Percentiles rank a stretch among this genome's conserved stretches.
These are phyloP conservation scores for Neoaliturus tenellus DNA, from an alignment of 2,888 invertebrate species.

Conservation along the genomic window DNA sequence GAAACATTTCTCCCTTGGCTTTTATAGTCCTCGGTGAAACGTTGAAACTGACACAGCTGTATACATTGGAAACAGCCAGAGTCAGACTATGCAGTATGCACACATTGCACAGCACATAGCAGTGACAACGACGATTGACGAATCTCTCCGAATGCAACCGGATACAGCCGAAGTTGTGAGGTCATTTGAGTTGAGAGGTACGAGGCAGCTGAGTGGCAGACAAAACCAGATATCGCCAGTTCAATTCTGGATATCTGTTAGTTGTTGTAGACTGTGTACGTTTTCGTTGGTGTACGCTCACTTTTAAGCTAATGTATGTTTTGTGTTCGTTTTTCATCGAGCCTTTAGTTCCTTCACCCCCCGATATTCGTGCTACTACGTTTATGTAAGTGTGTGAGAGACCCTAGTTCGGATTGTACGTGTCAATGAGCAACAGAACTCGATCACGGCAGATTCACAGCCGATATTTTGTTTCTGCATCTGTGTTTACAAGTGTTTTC, in stretches of 20 bases:
- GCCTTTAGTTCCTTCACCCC: neutral
- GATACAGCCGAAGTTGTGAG: slow-evolving; percentile 52
- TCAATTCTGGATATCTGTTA: slow-evolving; percentile 37
- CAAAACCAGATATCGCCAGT: slow-evolving; percentile 58
- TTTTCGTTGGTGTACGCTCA: neutral
- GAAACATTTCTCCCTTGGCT: too few relatives aligned
- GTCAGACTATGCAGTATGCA: too few relatives aligned
- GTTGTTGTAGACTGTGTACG: neutral
- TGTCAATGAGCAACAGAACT: slow-evolving; percentile 46
- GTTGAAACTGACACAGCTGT: too few relatives aligned
- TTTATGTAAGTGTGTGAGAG: neutral
- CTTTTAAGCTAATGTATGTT: slow-evolving; percentile 29
- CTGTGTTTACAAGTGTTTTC: slow-evolving; percentile 20
- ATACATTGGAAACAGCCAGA: too few relatives aligned
- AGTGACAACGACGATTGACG: neutral
- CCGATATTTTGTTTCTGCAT: neutral
- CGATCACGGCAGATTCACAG: slow-evolving; percentile 20
- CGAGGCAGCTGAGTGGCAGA: slow-evolving; percentile 27
- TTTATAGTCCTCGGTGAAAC: too few relatives aligned
- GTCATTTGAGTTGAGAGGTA: slow-evolving; percentile 23
- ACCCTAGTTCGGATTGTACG: neutral
- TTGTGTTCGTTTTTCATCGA: slow-evolving; percentile 19
- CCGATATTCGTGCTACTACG: neutral
- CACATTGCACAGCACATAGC: too few relatives aligned
- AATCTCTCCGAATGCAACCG: slow-evolving; percentile 55